Evolutionary conservation across 2,888 invertebrate species (phyloP), one percentile per base, ranked within the genome.

Genomic region (Oxytorus armatus): DNA sequence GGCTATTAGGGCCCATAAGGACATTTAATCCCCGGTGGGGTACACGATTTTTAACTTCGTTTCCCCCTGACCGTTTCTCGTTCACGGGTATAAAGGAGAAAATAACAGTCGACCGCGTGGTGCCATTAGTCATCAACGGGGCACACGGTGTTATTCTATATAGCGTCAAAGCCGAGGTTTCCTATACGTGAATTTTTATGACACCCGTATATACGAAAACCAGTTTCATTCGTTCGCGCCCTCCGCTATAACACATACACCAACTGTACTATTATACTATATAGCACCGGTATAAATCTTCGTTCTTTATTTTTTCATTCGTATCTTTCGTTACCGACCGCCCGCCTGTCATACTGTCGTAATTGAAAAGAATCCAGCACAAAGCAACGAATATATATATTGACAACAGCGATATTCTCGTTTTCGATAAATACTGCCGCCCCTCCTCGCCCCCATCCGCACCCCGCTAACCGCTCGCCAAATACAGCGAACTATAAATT

Each of bases 1-100:
- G 85, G 86, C 85, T 88, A 90, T 90, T 89, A 90, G 83, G 81
- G 82, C 81, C 79, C 85, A 85, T 88, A 86, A 86, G 85, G 83
- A 86, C 82, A 85, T 86, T 86, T 84, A 84, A 88, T 87, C 84
- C 84, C 68, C 82, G 79, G 80, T 65, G 80, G 79, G 84, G 75
- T 85, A 87, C 85, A 86, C 77, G 85, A 86, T 85, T 88, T 88
- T 77, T 51, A 70, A 80, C 57, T 44, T 55, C 44, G 29, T 51
- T 68, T 36, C 59, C 18, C n/a, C n/a, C n/a, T n/a, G n/a, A n/a
- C n/a, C 59, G 44, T 59, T 66, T 66, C 74, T 47, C 61, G 68
- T 72, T 49, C 59, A 63, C 66, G 69, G n/a, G 55, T 29, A 25
- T 53, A 76, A 77, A 72, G 72, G 73, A 68, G 74, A 77, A 76